Evolutionary conservation across 2,113 vertebrate genomes (phyloP).

Genomic region (Trogon surrucura): DNA sequence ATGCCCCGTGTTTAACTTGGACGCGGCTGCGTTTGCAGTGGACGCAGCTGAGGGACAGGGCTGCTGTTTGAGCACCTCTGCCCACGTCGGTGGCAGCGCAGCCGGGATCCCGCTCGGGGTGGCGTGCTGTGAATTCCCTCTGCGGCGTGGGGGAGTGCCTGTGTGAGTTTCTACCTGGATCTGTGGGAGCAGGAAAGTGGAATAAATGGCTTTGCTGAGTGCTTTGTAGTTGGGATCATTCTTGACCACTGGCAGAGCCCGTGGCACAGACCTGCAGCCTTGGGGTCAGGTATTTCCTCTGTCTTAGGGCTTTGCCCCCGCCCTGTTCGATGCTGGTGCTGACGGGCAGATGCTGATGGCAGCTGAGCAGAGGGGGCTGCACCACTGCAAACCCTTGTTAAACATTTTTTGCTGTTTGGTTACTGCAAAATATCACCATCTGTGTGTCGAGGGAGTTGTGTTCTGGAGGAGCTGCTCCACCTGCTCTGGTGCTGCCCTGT

Average conservation of each 20-base stretch:
- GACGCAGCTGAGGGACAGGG: background rate
- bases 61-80: background rate
- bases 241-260: background rate
- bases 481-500: background rate
- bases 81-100: fast-evolving
- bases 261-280: fast-evolving
- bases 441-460: too few species aligned
- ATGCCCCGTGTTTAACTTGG: background rate
- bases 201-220: slow-evolving; percentile 72
- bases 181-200: slow-evolving; percentile 43
- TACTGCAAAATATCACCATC: background rate
- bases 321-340: too few species aligned
- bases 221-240: background rate
- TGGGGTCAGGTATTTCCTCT: fast-evolving
- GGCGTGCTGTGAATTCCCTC: background rate
- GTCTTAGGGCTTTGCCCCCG: background rate
- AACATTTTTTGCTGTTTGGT: background rate
- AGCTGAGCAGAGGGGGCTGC: background rate
- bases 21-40: background rate
- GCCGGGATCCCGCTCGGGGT: fast-evolving
- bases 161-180: slow-evolving; percentile 8
- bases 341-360: background rate
- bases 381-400: fast-evolving
- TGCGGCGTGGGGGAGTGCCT: background rate
- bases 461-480: background rate